Conservation (phyloP, 1,140 invertebrate genomes). For the Drosophila micromelanica region DNA sequence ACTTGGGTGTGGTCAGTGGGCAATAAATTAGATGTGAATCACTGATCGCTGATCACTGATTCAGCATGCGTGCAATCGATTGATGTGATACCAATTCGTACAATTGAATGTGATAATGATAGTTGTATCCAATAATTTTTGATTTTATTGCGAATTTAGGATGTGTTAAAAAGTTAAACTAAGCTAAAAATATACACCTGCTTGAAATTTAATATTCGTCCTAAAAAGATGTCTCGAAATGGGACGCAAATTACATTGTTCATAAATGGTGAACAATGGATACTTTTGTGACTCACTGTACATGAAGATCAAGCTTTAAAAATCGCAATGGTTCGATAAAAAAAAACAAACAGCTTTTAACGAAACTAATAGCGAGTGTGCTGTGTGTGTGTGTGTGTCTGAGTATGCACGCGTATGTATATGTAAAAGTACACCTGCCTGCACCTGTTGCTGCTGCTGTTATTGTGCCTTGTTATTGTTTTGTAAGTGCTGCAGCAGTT, state of each 20-base stretch:
- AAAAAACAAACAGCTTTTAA: conserved; percentile 17
- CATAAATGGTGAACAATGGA: no score
- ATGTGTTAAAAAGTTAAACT: no score
- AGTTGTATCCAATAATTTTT: no score
- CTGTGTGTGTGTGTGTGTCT: not conserved
- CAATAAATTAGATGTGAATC: conserved; percentile 30
- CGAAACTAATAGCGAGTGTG: conserved; percentile 16
- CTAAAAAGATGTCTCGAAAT: no score
- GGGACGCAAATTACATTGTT: no score
- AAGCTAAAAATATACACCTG: no score
- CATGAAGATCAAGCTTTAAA: not conserved
- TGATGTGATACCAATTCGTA: not conserved
- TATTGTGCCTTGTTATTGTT: conserved; percentile 17
- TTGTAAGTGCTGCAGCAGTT: conserved; percentile 5
- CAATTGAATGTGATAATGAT: not conserved
- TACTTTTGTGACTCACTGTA: no score
- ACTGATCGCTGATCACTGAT: conserved; percentile 11
- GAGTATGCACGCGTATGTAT: not conserved
- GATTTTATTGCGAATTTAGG: no score
- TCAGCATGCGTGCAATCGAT: not conserved
- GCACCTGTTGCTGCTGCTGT: conserved; percentile 40
- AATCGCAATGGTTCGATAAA: conserved; percentile 14
- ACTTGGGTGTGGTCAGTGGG: conserved; percentile 45
- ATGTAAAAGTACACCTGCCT: conserved; percentile 20
- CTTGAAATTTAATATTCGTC: no score